A percentile compares a stretch with the other conserved stretches of the same genome.
These are phyloP conservation scores for Columba guinea DNA, from an alignment of 2,797 vertebrate genomes.

Conservation along the genomic window DNA sequence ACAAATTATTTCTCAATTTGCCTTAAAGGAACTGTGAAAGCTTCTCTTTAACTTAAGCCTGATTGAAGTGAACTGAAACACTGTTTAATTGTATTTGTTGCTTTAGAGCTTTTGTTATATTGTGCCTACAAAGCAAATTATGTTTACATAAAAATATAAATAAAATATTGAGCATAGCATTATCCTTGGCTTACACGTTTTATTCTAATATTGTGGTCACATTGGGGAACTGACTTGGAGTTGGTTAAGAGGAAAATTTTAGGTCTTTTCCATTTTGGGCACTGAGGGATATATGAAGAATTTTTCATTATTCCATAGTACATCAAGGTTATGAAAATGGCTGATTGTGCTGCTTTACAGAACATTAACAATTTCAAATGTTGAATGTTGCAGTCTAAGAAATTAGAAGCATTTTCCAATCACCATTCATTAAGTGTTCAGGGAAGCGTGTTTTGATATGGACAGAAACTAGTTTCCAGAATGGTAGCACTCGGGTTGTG, in stretches of 20 bases:
- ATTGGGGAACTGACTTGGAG: background rate
- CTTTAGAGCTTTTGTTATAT: constrained; percentile 90
- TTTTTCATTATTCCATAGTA: background rate
- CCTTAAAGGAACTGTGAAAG: constrained; percentile 80
- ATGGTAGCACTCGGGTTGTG: background rate
- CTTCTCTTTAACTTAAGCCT: constrained; percentile 78
- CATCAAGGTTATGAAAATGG: background rate
- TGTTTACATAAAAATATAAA: constrained; percentile 91
- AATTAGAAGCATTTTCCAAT: background rate
- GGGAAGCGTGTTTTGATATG: background rate
- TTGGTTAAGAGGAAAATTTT: background rate
- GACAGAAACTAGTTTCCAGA: background rate
- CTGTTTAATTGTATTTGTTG: constrained; percentile 85
- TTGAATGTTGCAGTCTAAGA: background rate
- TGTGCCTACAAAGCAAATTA: constrained; percentile 87
- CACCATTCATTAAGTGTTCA: background rate
- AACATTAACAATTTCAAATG: background rate
- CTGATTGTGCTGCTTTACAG: background rate
- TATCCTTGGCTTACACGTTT: constrained; percentile 28
- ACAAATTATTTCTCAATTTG: constrained; percentile 76
- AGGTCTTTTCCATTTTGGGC: constrained; percentile 9
- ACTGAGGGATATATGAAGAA: background rate
- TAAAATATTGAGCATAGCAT: constrained; percentile 91
- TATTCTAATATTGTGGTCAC: background rate
- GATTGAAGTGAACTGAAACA: constrained; percentile 76